Conservation (phyloP, 2,113 vertebrate species). For the Sinocyclocheilus anshuiensis region DNA sequence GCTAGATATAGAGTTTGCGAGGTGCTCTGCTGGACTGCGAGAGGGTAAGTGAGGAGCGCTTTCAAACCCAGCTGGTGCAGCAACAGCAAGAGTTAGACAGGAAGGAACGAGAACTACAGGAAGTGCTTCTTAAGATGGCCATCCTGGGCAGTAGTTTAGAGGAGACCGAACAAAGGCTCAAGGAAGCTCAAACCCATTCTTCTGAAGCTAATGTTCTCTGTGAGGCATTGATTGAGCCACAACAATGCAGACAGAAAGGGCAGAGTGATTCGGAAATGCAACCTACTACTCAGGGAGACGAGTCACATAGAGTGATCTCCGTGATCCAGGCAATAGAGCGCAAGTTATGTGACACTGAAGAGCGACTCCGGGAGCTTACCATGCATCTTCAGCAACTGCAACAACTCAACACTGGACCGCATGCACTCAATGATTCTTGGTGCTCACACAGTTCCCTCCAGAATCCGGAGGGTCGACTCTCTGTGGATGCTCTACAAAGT, state of each 20-base stretch:
- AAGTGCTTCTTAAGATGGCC: constrained; percentile 85
- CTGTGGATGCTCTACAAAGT: not conserved
- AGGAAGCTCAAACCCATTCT: constrained; percentile 62
- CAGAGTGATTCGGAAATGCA: constrained; percentile 56
- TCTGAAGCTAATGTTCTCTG: constrained; percentile 14
- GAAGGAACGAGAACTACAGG: constrained; percentile 86
- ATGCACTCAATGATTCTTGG: not conserved
- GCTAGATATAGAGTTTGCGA: constrained; percentile 80
- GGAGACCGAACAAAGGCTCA: constrained; percentile 81
- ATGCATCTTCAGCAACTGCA: constrained; percentile 84
- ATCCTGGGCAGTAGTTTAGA: constrained; percentile 83
- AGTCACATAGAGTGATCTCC: constrained; percentile 82
- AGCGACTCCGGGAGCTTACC: constrained; percentile 86
- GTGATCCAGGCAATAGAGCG: constrained; percentile 88
- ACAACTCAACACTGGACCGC: not conserved
- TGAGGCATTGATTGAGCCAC: constrained; percentile 67
- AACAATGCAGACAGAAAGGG: constrained; percentile 61
- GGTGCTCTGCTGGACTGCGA: constrained; percentile 80
- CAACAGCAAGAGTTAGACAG: constrained; percentile 70
- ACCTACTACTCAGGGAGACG: constrained; percentile 52
- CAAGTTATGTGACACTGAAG: constrained; percentile 88
- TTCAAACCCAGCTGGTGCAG: constrained; percentile 32
- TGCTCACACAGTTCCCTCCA: not conserved
- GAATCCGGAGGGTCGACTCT: not conserved
- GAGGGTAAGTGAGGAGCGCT: constrained; percentile 60